These are phyloP conservation scores for Drosophila barbarae DNA, from an alignment of 2,888 invertebrate species.

Conservation along the genomic window DNA sequence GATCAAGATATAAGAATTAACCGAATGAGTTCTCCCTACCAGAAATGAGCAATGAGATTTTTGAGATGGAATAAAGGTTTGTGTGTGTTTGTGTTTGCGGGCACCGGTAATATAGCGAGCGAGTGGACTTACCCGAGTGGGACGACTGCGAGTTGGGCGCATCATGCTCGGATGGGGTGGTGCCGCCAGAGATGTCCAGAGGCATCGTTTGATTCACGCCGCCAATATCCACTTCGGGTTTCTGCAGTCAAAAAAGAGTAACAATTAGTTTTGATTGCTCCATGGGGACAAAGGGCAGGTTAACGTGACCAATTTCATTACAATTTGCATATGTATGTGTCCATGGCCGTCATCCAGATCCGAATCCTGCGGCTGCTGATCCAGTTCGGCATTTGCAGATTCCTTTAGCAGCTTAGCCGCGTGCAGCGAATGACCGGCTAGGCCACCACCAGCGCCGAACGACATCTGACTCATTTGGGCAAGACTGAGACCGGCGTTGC, in stretches of 20 bases:
- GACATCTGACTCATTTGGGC: constrained; percentile 81
- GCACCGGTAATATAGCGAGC: constrained; percentile 3
- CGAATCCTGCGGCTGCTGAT: constrained; percentile 81
- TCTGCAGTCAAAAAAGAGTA: constrained; percentile 60
- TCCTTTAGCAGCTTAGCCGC: constrained; percentile 79
- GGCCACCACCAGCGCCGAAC: constrained; percentile 76
- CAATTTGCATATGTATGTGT: constrained; percentile 81
- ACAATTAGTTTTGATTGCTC: constrained; percentile 42
- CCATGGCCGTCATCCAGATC: constrained; percentile 81
- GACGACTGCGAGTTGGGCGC: constrained; percentile 79
- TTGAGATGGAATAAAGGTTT: constrained; percentile 15
- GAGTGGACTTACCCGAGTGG: constrained; percentile 77
- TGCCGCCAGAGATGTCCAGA: constrained; percentile 80
- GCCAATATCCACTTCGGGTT: constrained; percentile 79
- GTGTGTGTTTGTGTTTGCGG: constrained; percentile 14
- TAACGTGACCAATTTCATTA: constrained; percentile 76
- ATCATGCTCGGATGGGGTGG: constrained; percentile 79
- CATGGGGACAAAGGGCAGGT: constrained; percentile 28
- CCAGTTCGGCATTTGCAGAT: constrained; percentile 80
- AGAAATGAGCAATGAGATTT: constrained; percentile 25
- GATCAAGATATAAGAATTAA: constrained; percentile 15
- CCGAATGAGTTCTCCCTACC: constrained; percentile 17
- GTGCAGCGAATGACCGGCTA: constrained; percentile 77
- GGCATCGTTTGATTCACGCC: constrained; percentile 79
- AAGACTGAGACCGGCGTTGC: constrained; percentile 77